A percentile compares a stretch with the other conserved stretches of the same genome.
phyloP scores from a whole-genome alignment of 2,888 invertebrate genomes.

The Caenorhabditis sulstoni region DNA sequence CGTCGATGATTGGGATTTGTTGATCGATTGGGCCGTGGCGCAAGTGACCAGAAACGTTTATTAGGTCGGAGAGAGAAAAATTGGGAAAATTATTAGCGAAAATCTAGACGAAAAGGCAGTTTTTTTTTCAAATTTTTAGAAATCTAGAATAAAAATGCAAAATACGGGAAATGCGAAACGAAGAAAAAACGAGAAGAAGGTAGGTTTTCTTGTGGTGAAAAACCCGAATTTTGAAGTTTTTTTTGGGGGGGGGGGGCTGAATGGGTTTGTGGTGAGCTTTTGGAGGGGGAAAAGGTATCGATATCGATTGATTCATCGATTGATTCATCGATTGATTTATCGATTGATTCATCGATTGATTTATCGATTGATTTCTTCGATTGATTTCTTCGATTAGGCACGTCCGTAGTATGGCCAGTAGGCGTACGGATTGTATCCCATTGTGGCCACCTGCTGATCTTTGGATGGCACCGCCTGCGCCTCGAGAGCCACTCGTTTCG shows the following conservation, averaged over 20 bases:
- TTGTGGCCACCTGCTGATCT: conserved; percentile 76
- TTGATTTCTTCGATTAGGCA: conserved; percentile 60
- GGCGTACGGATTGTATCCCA: conserved; percentile 78
- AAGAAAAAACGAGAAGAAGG: background rate
- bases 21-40: too few relatives aligned
- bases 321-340: background rate
- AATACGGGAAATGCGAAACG: conserved; percentile 37
- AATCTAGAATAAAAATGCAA: too few relatives aligned
- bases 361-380: background rate
- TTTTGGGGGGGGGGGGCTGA: too few relatives aligned
- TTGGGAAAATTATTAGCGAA: conserved; percentile 25
- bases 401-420: conserved; percentile 80
- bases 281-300: background rate
- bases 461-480: conserved; percentile 68
- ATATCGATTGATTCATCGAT: background rate
- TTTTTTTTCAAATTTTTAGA: background rate
- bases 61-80: conserved; percentile 11
- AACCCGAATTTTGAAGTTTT: background rate
- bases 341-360: background rate
- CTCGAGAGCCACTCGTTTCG: conserved; percentile 76
- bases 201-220: background rate
- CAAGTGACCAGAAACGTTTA: conserved; percentile 19
- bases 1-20: too few relatives aligned
- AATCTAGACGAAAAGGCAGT: conserved; percentile 31
- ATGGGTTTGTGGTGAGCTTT: too few relatives aligned